Conservation (phyloP, 2,797 vertebrate genomes). For the Acropternis orthonyx region DNA sequence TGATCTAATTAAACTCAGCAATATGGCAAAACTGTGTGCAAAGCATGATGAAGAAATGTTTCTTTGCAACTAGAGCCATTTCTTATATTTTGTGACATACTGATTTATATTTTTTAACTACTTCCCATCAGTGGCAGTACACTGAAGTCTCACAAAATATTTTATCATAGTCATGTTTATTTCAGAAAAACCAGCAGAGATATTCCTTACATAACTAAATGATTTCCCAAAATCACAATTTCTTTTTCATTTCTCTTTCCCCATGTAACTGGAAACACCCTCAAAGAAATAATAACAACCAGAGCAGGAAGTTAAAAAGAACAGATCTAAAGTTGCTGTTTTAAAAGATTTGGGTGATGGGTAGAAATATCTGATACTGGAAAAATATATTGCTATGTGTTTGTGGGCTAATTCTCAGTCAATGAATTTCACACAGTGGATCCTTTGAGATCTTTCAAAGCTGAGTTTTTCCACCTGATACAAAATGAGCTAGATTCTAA, state of each 20-base stretch:
- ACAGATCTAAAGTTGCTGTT: neutral
- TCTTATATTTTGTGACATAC: constrained; percentile 54
- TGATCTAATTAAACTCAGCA: constrained; percentile 73
- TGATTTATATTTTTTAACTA: constrained; percentile 23
- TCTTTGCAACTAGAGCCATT: constrained; percentile 24
- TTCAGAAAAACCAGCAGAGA: neutral
- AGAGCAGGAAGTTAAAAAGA: neutral
- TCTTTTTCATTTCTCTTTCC: neutral
- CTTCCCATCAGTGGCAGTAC: neutral
- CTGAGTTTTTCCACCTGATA: neutral
- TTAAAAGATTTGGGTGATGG: neutral
- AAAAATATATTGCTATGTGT: neutral
- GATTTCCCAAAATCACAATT: constrained; percentile 11
- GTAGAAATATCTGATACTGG: neutral
- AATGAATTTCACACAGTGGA: neutral
- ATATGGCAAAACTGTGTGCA: constrained; percentile 62
- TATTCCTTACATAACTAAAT: constrained; percentile 20
- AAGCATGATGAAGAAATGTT: constrained; percentile 65
- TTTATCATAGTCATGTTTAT: constrained; percentile 2
- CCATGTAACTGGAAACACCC: neutral
- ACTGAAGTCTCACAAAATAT: constrained; percentile 32
- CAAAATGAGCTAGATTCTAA: neutral
- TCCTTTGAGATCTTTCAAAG: neutral
- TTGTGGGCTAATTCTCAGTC: neutral
- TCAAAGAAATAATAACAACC: neutral